These are phyloP conservation scores for Aspidapion aeneum DNA, from an alignment of 2,888 invertebrate genomes.

Conservation along the genomic window DNA sequence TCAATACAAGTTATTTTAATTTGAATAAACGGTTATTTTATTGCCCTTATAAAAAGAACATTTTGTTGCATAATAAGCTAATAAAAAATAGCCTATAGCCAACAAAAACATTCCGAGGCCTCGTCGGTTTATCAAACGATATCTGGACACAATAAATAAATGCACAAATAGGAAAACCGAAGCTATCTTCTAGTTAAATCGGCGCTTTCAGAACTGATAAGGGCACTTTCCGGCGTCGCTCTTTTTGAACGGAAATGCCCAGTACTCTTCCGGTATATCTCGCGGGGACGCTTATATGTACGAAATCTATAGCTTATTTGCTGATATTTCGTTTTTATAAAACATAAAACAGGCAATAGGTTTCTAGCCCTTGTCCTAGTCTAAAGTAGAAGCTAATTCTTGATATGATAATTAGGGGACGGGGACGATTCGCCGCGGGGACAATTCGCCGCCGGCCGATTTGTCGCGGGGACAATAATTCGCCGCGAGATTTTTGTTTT, in stretches of 20 bases:
- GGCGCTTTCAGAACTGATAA: conserved; percentile 9
- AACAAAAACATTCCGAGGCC: not conserved
- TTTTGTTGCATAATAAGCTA: not conserved
- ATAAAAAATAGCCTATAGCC: not conserved
- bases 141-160: conserved; percentile 3
- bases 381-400: too few species aligned
- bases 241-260: not conserved
- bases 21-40: too few species aligned
- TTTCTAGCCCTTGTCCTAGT: too few species aligned
- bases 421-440: too few species aligned
- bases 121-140: not conserved
- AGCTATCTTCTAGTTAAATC: not conserved
- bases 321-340: not conserved
- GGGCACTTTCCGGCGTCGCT: not conserved
- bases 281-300: not conserved
- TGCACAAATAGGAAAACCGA: not conserved
- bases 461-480: too few species aligned
- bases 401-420: too few species aligned
- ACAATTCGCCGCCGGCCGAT: too few species aligned
- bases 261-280: not conserved
- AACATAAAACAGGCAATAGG: too few species aligned
- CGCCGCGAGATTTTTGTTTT: too few species aligned
- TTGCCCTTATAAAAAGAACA: too few species aligned
- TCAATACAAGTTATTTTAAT: too few species aligned
- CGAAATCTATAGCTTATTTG: not conserved